A percentile compares a stretch with the other conserved stretches of the same genome.
Evolutionary conservation across 2,888 invertebrate species (phyloP).

Genomic region (Acanthococcus lagerstroemiae): DNA sequence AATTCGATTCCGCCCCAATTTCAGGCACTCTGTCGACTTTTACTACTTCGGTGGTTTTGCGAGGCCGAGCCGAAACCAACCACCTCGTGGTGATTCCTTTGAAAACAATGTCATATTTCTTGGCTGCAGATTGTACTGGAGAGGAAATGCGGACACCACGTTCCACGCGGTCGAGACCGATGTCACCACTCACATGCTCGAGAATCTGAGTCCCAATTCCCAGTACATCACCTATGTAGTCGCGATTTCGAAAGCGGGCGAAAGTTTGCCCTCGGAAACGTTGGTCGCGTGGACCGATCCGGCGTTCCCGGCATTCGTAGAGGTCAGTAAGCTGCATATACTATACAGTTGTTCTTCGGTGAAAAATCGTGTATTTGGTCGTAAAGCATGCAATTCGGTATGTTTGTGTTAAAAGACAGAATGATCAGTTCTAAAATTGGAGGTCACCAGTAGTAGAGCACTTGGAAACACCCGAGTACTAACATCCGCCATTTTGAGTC

Average conservation of each 20-base stretch:
- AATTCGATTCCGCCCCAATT: too few relatives aligned
- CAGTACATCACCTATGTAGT: slow-evolving; percentile 71
- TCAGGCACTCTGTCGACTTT: too few relatives aligned
- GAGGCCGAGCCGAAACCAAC: background rate
- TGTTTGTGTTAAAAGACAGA: too few relatives aligned
- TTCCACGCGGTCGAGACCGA: slow-evolving; percentile 55
- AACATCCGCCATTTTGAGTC: too few relatives aligned
- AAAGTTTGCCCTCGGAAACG: slow-evolving; percentile 69
- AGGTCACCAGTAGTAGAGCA: too few relatives aligned
- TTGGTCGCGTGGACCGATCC: slow-evolving; percentile 79
- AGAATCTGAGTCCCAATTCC: slow-evolving; percentile 64
- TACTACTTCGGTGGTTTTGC: background rate
- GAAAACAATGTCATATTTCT: background rate
- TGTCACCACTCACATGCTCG: slow-evolving; percentile 60
- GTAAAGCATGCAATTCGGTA: too few relatives aligned
- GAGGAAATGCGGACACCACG: slow-evolving; percentile 52
- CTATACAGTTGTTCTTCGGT: too few relatives aligned
- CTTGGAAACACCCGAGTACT: too few relatives aligned
- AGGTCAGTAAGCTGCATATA: slow-evolving; percentile 46
- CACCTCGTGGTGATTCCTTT: background rate
- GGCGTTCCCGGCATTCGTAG: slow-evolving; percentile 74
- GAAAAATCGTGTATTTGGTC: too few relatives aligned
- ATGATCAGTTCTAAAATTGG: too few relatives aligned
- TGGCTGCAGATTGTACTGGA: slow-evolving; percentile 55
- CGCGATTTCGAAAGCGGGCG: slow-evolving; percentile 57